Base-by-base conservation (phyloP, 2,888 invertebrate genomes). In the Acrocyrtus sp. region DNA sequence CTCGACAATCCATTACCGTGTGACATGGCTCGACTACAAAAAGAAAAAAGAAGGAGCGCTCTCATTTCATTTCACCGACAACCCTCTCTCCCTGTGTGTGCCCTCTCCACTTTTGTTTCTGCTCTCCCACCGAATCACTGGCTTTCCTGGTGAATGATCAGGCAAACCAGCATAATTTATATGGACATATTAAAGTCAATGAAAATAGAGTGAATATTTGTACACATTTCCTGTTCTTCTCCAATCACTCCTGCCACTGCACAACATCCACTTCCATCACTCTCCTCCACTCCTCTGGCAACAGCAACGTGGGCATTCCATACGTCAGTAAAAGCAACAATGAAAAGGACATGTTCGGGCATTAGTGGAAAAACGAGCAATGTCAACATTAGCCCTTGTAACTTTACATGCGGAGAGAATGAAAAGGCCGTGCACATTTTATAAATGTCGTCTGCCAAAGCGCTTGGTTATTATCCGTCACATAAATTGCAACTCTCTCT, bases 381-480 rank as follows among this genome's bases (percentile, higher is more conserved):
- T 72, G 72, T 72, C 66, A 65, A 41, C 65, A 61, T 66, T 41
- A 27, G 43, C 24, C 56, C 66, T 56, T 66, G 48, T 65, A n/a
- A 61, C 50, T 66, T 66, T 66, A 61, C 58, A 66, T 60, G 58
- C 39, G 39, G 21, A 43, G 15, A 53, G 34, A 22, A 17, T 50
- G 66, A 56, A 45, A 22, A 53, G 45, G 27, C 48, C 45, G 34
- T 56, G 47, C 53, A 61, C 69, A 56, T 61, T 62, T 65, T 60
- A 63, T 72, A 65, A 58, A 72, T 60, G 65, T 72, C 60, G 65
- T 48, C 61, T 63, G 61, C 72, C 60, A 72, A 65, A 66, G 61
- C 66, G 54, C 48, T 66, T 72, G 72, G 66, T 72, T 72, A 72
- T 72, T 72, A 66, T 72, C 66, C 72, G 66, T 72, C 72, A 72